Conservation (phyloP, 35 echinoderm and acorn worm genomes). For the Amphiura filiformis region DNA sequence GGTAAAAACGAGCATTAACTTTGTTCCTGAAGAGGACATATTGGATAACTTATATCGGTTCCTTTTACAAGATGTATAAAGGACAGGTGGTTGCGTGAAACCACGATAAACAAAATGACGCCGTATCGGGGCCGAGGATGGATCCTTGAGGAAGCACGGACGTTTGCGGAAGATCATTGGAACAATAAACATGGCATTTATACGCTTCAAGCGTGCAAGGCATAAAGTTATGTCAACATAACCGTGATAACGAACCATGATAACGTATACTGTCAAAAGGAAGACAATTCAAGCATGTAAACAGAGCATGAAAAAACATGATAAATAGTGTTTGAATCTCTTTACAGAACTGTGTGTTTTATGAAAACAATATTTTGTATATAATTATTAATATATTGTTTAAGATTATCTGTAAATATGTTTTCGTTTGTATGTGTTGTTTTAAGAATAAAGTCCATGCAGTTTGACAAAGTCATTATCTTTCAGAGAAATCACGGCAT, state of each 20-base stretch:
- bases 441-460: background rate
- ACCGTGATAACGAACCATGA: too few relatives aligned
- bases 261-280: background rate
- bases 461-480: background rate
- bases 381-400: background rate
- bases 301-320: background rate
- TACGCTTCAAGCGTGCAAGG: background rate
- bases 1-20: background rate
- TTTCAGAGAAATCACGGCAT: background rate
- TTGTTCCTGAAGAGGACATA: background rate
- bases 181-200: background rate
- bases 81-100: background rate
- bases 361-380: background rate
- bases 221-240: background rate
- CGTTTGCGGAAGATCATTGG: background rate
- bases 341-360: background rate
- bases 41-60: background rate
- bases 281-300: too few relatives aligned
- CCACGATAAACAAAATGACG: background rate
- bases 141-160: background rate
- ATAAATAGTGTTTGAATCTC: background rate
- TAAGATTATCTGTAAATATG: slow-evolving; percentile 31
- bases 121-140: background rate
- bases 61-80: background rate
- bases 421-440: slow-evolving; percentile 23